Evolutionary conservation across 2,113 vertebrate genomes (phyloP).

Genomic region (Camelus dromedarius): DNA sequence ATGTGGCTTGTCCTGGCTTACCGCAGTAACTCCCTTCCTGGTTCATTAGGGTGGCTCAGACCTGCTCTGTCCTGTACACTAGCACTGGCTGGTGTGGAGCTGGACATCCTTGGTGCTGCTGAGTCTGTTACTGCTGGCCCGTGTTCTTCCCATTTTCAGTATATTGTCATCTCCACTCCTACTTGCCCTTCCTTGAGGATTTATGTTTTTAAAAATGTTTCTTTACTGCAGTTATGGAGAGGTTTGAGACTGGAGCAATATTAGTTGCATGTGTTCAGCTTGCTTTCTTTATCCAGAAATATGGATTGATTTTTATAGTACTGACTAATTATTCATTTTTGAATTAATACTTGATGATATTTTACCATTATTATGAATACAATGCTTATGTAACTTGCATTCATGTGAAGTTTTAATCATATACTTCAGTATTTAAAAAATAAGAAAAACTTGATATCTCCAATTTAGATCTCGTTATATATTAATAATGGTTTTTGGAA

Average conservation of each 20-base stretch:
- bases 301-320: background rate
- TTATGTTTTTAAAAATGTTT: background rate
- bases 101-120: accelerated
- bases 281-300: background rate
- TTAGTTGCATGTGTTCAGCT: background rate
- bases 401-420: background rate
- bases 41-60: background rate
- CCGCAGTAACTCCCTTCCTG: no score
- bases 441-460: background rate
- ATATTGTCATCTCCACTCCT: background rate
- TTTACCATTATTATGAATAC: background rate
- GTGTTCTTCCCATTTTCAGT: accelerated
- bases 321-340: background rate
- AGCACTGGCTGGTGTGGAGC: accelerated
- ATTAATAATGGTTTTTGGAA: background rate
- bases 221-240: background rate
- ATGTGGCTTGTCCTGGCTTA: background rate
- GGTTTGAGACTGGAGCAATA: background rate
- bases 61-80: background rate
- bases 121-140: accelerated
- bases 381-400: background rate
- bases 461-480: background rate
- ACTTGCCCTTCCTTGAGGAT: background rate
- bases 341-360: background rate
- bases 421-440: background rate